A percentile compares a stretch with the other conserved stretches of the same genome.
phyloP scores from a whole-genome alignment of 2,797 vertebrate species.

The Protonibea diacanthus region DNA sequence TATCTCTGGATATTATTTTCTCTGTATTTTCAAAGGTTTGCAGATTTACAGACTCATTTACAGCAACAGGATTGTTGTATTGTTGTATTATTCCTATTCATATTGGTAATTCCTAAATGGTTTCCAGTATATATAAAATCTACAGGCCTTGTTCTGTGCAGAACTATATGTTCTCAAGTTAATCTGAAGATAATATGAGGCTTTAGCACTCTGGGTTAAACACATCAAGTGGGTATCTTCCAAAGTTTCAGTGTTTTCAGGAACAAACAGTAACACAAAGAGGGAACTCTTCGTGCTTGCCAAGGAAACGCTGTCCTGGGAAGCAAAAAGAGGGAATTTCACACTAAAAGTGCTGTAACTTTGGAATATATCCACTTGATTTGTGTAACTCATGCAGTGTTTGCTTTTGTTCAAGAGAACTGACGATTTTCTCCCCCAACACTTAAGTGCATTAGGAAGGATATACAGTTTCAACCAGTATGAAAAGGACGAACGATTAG shows the following conservation, averaged over 20 bases:
- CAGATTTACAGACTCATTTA: neutral
- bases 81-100: neutral
- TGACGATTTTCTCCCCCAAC: neutral
- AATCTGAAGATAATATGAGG: neutral
- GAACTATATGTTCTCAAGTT: neutral
- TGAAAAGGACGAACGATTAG: neutral
- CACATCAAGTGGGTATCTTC: neutral
- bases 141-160: neutral
- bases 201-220: neutral
- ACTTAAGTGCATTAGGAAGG: neutral
- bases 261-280: too few relatives aligned
- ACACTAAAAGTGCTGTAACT: neutral
- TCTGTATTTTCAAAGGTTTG: neutral
- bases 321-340: neutral
- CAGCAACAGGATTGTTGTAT: neutral
- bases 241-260: neutral
- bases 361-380: neutral
- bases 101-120: neutral
- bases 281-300: neutral
- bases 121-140: neutral
- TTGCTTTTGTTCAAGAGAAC: neutral
- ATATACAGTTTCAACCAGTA: neutral
- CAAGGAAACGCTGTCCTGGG: neutral
- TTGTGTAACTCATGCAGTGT: neutral
- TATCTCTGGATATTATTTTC: too few relatives aligned